A percentile compares a stretch with the other conserved stretches of the same genome.
phyloP scores from a whole-genome alignment of 2,113 vertebrate genomes.

The Equus przewalskii region DNA sequence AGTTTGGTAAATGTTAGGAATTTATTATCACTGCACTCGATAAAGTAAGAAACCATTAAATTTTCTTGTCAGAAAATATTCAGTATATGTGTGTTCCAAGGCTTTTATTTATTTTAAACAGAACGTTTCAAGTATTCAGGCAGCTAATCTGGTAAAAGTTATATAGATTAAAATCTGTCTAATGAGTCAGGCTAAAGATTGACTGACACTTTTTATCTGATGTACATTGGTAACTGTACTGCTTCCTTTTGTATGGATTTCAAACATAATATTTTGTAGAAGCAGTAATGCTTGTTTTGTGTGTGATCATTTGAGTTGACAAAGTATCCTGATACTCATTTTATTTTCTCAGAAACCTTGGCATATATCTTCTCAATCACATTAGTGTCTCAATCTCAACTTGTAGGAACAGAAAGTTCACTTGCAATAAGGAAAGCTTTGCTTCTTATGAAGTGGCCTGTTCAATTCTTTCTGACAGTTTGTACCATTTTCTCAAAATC shows the following conservation, averaged over 20 bases:
- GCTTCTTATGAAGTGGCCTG: background rate
- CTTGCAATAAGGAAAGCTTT: background rate
- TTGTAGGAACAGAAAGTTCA: background rate
- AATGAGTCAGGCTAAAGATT: background rate
- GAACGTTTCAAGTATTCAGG: background rate
- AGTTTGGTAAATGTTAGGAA: constrained; percentile 63
- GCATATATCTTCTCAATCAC: background rate
- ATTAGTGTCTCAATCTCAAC: background rate
- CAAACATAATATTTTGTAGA: constrained; percentile 1
- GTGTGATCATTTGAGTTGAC: background rate
- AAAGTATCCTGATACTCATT: background rate
- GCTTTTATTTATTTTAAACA: background rate
- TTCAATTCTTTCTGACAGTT: background rate
- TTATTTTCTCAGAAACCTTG: background rate
- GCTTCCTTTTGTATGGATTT: background rate
- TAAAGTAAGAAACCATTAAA: background rate
- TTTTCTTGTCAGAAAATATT: background rate
- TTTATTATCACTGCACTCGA: constrained; percentile 28
- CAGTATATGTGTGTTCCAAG: background rate
- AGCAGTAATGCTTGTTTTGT: background rate
- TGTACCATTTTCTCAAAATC: background rate
- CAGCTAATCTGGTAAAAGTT: background rate
- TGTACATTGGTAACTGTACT: background rate
- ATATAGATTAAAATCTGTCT: background rate
- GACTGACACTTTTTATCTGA: background rate